Evolutionary conservation across 1,140 invertebrate species (phyloP), one percentile per base, ranked within the genome.

Genomic region (Muscidifurax raptorellus): DNA sequence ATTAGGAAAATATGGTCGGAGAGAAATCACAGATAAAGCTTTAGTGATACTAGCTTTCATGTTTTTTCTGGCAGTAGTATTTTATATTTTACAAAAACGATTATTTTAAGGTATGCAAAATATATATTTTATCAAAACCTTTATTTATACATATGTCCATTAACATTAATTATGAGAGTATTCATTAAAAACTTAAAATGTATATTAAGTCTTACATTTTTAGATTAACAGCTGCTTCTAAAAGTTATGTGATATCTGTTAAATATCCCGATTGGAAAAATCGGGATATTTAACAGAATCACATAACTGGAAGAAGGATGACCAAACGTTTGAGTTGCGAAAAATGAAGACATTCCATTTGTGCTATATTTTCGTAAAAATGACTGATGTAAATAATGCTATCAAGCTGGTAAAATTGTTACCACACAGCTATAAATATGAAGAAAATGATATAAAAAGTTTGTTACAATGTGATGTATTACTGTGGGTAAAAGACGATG

Each of bases 21-120:
- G 98, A 40, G 98, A 99, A 93, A 96, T 98, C 79, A 99, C 98
- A 0, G 98, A 99, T 90, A 99, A 98, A 94, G 95, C 98, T 71
- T 93, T 99, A 0, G 95, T 99, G 85, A 96, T 97, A 84, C 95
- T 99, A 89, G 98, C 97, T 72, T 96, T 99, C 90, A 94, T 96
- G 2, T 98, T 99, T 93, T 99, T 99, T 91, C 94, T 98, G 84
- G 96, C 96, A 12, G 98, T 97, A 89, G 97, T 98, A 64, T 94
- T 98, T 85, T 99, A 98, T 90, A 97, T 99, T 89, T 93, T 98
- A 67, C 97, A 98, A 89, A 98, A 98, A 92, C 94, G 98, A 89
- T 89, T 99, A 36, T 97, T 98, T 93, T 97, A 94, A 83, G 28
- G 15, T 74, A 40, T 13, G 59, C 15, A 32, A 80, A 78, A 69